These are phyloP conservation scores for Lycorma delicatula DNA, from an alignment of 1,140 invertebrate genomes.

Conservation along the genomic window DNA sequence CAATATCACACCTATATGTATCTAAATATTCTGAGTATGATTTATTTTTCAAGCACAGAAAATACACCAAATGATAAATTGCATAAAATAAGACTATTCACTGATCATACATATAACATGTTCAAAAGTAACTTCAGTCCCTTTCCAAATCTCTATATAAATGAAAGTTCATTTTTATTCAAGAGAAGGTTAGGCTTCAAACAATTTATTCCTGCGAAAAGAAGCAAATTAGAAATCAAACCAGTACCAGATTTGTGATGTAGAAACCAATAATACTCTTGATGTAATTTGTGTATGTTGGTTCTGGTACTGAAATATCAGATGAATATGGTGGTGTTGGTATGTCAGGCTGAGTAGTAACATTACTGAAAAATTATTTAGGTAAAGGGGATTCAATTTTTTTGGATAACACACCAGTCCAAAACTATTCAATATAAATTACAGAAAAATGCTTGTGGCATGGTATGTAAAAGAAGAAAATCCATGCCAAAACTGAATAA, in stretches of 20 bases:
- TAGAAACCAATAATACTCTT: slow-evolving; percentile 16
- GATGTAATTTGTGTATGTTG: slow-evolving; percentile 21
- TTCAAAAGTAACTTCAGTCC: not conserved
- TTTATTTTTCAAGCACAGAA: not conserved
- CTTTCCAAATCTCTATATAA: not conserved
- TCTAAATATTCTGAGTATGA: slow-evolving; percentile 2
- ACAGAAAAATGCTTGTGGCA: slow-evolving; percentile 30
- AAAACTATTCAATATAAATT: slow-evolving; percentile 25
- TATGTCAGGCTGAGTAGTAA: slow-evolving; percentile 29
- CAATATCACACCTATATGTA: not conserved
- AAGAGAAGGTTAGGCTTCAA: slow-evolving; percentile 27
- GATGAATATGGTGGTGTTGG: slow-evolving; percentile 13
- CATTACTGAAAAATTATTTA: slow-evolving; percentile 29
- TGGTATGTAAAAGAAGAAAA: slow-evolving; percentile 27
- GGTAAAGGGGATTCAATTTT: slow-evolving; percentile 27
- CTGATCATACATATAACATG: not conserved
- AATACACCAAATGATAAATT: slow-evolving; percentile 2
- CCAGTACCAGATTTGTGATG: slow-evolving; percentile 17
- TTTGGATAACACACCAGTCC: slow-evolving; percentile 30
- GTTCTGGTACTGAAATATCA: slow-evolving; percentile 6
- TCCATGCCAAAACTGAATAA: slow-evolving; percentile 28
- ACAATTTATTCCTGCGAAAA: slow-evolving; percentile 27
- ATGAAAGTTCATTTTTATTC: slow-evolving; percentile 16
- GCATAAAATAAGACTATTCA: not conserved
- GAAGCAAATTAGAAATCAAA: slow-evolving; percentile 20